Conservation (phyloP, 2,888 invertebrate genomes). For the Anorthoa munda region DNA sequence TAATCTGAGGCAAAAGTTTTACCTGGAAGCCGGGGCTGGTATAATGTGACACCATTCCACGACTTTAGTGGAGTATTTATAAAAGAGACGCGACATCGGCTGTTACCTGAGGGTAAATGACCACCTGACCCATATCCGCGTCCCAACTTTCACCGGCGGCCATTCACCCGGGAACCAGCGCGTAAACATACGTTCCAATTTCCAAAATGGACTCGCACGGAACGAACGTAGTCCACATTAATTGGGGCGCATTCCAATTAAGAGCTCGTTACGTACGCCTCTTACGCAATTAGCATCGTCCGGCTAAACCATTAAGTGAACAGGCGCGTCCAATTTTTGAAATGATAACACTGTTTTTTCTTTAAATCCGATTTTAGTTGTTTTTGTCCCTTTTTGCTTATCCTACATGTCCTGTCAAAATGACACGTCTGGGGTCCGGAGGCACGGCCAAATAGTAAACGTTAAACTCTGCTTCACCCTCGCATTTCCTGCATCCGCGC, state of each 20-base stretch:
- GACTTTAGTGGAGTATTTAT: conserved; percentile 67
- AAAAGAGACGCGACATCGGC: conserved; percentile 74
- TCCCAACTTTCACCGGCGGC: conserved; percentile 88
- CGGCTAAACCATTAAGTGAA: conserved; percentile 76
- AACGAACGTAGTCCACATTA: conserved; percentile 83
- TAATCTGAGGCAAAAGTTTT: conserved; percentile 49
- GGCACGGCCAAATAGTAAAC: conserved; percentile 3
- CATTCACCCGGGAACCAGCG: conserved; percentile 88
- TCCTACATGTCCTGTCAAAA: conserved; percentile 19
- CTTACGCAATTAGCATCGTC: conserved; percentile 87
- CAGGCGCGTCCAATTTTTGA: conserved; percentile 73
- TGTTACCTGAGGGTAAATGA: conserved; percentile 88
- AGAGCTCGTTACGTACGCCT: conserved; percentile 86
- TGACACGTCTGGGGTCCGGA: conserved; percentile 1
- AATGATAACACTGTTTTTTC: conserved; percentile 64
- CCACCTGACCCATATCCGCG: conserved; percentile 89
- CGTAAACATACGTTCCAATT: conserved; percentile 86
- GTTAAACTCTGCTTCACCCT: neutral
- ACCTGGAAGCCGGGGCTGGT: conserved; percentile 55
- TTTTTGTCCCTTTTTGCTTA: conserved; percentile 5
- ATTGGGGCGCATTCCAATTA: conserved; percentile 90
- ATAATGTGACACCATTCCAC: conserved; percentile 74
- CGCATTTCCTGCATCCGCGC: neutral
- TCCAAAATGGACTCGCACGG: conserved; percentile 83
- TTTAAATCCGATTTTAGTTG: conserved; percentile 19